Evolutionary conservation across 2,113 vertebrate species (phyloP).

Genomic region (Nicator chloris): DNA sequence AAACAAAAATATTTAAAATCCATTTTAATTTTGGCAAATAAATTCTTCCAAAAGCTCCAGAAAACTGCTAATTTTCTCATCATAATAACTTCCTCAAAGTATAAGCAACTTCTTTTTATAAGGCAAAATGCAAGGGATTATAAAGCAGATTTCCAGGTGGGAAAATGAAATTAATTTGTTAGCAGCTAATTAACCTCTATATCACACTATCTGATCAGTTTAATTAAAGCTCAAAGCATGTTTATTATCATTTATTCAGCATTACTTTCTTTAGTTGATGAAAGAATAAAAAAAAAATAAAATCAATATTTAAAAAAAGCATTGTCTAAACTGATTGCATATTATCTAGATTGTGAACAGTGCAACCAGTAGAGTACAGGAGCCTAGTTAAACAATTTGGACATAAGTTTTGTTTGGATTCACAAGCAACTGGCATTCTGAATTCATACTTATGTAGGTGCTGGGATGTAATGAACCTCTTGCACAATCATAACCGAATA

Average conservation of each 20-base stretch:
- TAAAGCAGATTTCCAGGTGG: constrained; percentile 62
- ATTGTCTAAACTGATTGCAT: background rate
- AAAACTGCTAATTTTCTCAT: constrained; percentile 42
- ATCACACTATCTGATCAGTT: constrained; percentile 22
- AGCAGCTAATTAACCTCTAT: constrained; percentile 69
- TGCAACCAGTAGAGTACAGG: background rate
- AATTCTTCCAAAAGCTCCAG: constrained; percentile 1
- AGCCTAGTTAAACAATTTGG: background rate
- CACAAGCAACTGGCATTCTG: background rate
- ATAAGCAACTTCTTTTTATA: constrained; percentile 8
- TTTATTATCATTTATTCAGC: background rate
- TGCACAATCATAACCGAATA: background rate
- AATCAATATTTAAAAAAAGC: background rate
- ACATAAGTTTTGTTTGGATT: background rate
- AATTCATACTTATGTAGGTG: background rate
- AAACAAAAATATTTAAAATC: background rate
- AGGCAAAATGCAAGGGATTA: constrained; percentile 41
- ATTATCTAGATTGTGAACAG: background rate
- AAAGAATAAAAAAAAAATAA: background rate
- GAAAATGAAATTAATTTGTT: constrained; percentile 59
- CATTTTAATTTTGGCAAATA: background rate
- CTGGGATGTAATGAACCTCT: background rate
- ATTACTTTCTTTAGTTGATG: background rate
- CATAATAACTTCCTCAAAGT: background rate
- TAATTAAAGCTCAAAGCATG: constrained; percentile 21